Base-by-base conservation (phyloP, 2,113 vertebrate species). In the Varanus komodoensis region DNA sequence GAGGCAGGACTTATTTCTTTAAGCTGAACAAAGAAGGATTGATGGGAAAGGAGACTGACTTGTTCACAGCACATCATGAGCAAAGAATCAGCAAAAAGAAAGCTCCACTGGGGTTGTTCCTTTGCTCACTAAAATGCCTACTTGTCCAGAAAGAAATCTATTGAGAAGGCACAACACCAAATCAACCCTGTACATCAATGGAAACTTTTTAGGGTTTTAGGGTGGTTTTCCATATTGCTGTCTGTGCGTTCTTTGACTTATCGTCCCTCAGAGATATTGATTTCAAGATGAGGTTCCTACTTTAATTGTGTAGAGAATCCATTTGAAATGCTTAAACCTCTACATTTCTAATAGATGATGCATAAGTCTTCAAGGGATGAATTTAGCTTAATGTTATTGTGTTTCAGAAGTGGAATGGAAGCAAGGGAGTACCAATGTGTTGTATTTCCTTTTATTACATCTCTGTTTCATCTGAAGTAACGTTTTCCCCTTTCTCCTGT, bases 1-100 rank as follows among this genome's bases (percentile, higher is more conserved):
- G 38, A 87, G 68, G 32, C 81, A 89, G 61, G 81, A 67, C 88
- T 81, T 80, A 77, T 84, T 83, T 84, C 81, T 67, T 21, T 77
- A 6, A 7, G 50, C 38, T 80, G 27, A 88, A 54, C 78, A 64
- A 19, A 90, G 87, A 78, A 87, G 82, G 0, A 54, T 48, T 81
- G 19, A 3, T 57, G 8, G 11, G 44, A 54, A 87, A 34, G 44
- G 92, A 89, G 79, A 91, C 68, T 86, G 0, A 9, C 81, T 89
- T 73, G 52, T 29, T 81, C 79, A 80, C 4, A 29, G 50, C 87
- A 77, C 74, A 68, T 88, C 69, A 77, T 8, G 87, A 81, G 61
- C 69, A 67, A 71, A 38, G 64, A 73, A 9, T 32, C 8, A 67
- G 68, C 34, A 71, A 87, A 89, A 57, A 87, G 32, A 34, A 6